phyloP scores from a whole-genome alignment of 2,113 vertebrate species.

The Garra rufa region DNA sequence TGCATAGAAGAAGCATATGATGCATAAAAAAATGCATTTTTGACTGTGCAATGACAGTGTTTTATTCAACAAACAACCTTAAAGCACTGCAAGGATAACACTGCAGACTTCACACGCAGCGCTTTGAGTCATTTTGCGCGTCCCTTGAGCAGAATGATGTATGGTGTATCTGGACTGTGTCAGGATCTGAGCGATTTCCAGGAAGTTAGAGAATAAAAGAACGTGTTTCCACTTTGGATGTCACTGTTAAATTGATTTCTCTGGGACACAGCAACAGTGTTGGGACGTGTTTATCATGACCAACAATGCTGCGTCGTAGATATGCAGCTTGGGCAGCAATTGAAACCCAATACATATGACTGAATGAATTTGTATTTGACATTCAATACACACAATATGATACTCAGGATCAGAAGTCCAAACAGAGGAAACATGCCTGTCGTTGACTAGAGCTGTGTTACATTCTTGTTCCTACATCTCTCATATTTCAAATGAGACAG shows the following conservation, averaged over 20 bases:
- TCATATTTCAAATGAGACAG: slow-evolving; percentile 1
- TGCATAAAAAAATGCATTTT: not conserved
- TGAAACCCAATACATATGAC: not conserved
- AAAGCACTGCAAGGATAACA: not conserved
- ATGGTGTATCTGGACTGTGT: slow-evolving; percentile 20
- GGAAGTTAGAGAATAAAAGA: slow-evolving; percentile 28
- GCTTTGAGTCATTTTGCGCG: not conserved
- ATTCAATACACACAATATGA: slow-evolving; percentile 12
- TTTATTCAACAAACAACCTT: not conserved
- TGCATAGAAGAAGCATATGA: not conserved
- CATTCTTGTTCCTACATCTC: not conserved
- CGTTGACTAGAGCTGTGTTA: no score
- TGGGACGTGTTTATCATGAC: slow-evolving; percentile 18
- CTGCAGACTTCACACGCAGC: not conserved
- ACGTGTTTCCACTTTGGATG: slow-evolving; percentile 30
- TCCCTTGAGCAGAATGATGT: slow-evolving; percentile 23
- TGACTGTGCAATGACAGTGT: not conserved
- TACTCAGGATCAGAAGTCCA: not conserved
- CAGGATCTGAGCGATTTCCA: slow-evolving; percentile 3
- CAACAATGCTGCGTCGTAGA: slow-evolving; percentile 5
- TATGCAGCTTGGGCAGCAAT: not conserved
- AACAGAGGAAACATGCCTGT: not conserved
- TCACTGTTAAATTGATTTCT: slow-evolving; percentile 32
- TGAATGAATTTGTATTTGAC: slow-evolving; percentile 5
- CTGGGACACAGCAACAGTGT: slow-evolving; percentile 7